Conservation (phyloP, 2,113 vertebrate genomes). For the Hymenochirus boettgeri region DNA sequence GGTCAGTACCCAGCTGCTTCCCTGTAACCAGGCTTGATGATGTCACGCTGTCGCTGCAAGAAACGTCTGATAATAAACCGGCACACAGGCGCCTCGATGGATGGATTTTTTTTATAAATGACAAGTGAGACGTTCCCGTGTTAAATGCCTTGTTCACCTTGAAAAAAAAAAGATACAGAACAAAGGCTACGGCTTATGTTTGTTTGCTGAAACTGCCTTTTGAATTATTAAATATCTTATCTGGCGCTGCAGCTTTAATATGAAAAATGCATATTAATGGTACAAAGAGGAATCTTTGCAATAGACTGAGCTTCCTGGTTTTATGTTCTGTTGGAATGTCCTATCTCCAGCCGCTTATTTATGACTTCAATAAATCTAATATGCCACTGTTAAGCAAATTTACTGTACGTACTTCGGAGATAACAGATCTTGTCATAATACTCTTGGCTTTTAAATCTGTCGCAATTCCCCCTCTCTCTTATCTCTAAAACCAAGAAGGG, state of each 20-base stretch:
- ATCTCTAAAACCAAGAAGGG: conserved; percentile 30
- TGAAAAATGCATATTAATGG: conserved; percentile 23
- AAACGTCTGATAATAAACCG: not conserved
- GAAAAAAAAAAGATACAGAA: not conserved
- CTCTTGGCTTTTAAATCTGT: conserved; percentile 31
- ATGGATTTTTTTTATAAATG: conserved; percentile 9
- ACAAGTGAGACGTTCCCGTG: not conserved
- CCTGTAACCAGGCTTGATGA: not conserved
- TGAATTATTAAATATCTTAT: conserved; percentile 34
- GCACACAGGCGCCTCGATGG: not conserved
- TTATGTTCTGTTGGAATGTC: conserved; percentile 19
- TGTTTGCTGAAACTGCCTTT: not conserved
- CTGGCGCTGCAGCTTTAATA: conserved; percentile 16
- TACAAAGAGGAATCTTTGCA: conserved; percentile 10
- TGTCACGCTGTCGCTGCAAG: not conserved
- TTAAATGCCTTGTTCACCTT: conserved; percentile 4
- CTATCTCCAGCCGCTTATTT: conserved; percentile 35
- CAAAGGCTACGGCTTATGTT: not conserved
- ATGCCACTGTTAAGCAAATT: conserved; percentile 35
- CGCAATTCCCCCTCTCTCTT: conserved; percentile 17
- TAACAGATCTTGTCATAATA: conserved; percentile 38
- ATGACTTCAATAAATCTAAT: conserved; percentile 38
- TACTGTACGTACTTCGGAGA: conserved; percentile 21
- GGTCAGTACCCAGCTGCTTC: not conserved
- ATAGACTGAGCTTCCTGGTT: conserved; percentile 25